Conservation (phyloP, 2,113 vertebrate species). For the Apus apus region DNA sequence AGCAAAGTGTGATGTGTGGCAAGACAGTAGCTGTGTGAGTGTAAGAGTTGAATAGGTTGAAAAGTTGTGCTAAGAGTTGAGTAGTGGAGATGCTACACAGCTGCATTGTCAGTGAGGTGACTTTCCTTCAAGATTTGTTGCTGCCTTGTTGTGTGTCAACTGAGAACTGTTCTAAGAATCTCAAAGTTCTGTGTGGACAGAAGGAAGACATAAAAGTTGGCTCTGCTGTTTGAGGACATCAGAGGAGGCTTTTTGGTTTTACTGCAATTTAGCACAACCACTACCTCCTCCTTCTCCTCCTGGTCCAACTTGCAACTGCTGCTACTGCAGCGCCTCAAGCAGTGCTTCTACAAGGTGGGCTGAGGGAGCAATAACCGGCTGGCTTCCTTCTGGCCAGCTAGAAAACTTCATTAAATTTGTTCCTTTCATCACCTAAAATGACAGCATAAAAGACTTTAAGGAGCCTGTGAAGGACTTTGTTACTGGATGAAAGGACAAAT, state of each 20-base stretch:
- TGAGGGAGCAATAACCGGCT: neutral
- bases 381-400: neutral
- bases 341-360: neutral
- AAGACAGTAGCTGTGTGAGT: neutral
- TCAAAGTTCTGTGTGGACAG: neutral
- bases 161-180: neutral
- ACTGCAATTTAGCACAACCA: neutral
- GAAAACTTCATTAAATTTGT: neutral
- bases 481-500: neutral
- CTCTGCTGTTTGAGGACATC: neutral
- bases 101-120: neutral
- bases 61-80: too few relatives aligned
- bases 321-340: neutral
- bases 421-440: neutral
- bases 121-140: neutral
- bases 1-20: neutral
- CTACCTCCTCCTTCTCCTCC: rapidly evolving
- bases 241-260: neutral
- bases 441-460: neutral
- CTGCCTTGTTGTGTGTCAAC: neutral
- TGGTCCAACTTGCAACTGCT: neutral
- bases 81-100: neutral
- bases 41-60: neutral
- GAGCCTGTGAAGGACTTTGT: neutral
- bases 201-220: neutral